Conservation (phyloP, 2,113 vertebrate species). For the Oncorhynchus nerka region DNA sequence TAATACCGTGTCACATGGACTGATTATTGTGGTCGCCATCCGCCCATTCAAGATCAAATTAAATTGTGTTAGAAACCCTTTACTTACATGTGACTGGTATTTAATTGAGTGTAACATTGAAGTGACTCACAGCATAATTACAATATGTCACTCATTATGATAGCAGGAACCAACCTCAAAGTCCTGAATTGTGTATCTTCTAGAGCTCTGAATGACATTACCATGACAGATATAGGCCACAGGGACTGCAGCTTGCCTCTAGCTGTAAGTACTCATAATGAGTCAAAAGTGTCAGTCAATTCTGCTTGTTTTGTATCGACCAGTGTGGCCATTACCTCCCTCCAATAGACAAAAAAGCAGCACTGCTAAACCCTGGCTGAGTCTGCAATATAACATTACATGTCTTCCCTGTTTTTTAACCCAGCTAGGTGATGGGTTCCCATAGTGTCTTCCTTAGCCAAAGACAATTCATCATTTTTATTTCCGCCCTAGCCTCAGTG, state of each 20-base stretch:
- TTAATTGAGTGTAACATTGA: not conserved
- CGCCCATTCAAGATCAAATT: not conserved
- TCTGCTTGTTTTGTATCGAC: not conserved
- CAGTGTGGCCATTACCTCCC: no score
- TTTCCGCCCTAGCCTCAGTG: no score
- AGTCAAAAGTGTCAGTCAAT: not conserved
- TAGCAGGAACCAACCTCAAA: not conserved
- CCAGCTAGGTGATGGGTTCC: not conserved
- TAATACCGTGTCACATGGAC: not conserved
- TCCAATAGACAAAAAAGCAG: no score
- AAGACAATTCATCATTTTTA: no score
- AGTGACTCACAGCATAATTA: not conserved
- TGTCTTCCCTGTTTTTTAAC: no score
- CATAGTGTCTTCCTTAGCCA: not conserved
- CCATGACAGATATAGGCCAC: slow-evolving; percentile 58
- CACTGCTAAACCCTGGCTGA: no score
- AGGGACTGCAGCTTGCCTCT: slow-evolving; percentile 50
- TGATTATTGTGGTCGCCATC: not conserved
- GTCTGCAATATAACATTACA: no score
- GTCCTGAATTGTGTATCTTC: not conserved
- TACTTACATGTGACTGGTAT: not conserved
- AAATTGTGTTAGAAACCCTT: not conserved
- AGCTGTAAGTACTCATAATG: slow-evolving; percentile 57
- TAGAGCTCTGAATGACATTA: slow-evolving; percentile 69
- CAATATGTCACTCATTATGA: not conserved